Base-by-base conservation (phyloP, 2,113 vertebrate species). In the Seriola rivoliana region DNA sequence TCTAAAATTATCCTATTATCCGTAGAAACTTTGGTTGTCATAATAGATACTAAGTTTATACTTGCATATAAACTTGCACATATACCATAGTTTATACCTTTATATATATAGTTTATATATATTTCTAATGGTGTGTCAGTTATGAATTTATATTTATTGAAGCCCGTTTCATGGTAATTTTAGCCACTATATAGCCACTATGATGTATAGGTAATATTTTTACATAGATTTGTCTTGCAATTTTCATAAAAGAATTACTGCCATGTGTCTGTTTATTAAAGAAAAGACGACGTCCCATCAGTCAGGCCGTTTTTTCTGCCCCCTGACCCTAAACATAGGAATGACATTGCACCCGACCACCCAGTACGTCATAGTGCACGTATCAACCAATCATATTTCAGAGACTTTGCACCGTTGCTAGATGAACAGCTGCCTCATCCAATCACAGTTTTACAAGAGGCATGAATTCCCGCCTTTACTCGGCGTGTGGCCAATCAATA, bases 291-390 rank as follows among this genome's bases (percentile, higher is more conserved):
- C 21, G 50, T 80, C 42, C 36, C 11, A 8, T 58, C 29, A 50
- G 62, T 34, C 17, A 38, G 42, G 68, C 19, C 32, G 63, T 17
- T 0, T 71, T 29, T 11, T 0, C 71, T 74, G 58, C 72, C 79
- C 81, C 44, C 86, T 81, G 82, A 84, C 71, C 84, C 73, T 64
- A 57, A 57, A 75, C 4, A 81, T 14, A 36, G 82, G 89, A 93
- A 87, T 82, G 91, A 88, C 91, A 91, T 12, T 9, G 48, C 59
- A 10, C 5, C 42, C 32, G 55, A 34, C 93, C 90, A 88, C 75
- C 71, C 82, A 65, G 58, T 29, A 17, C 60, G 67, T 82, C 80
- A 84, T 32, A 65, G 58, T 10, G 59, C 54, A 5, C 1, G 5
- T 19, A 13, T 4, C 58, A 74, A 65, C 93, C 92, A 92, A 93